Base-by-base conservation (phyloP, 2,113 vertebrate species). In the Campylomormyrus numenius region DNA sequence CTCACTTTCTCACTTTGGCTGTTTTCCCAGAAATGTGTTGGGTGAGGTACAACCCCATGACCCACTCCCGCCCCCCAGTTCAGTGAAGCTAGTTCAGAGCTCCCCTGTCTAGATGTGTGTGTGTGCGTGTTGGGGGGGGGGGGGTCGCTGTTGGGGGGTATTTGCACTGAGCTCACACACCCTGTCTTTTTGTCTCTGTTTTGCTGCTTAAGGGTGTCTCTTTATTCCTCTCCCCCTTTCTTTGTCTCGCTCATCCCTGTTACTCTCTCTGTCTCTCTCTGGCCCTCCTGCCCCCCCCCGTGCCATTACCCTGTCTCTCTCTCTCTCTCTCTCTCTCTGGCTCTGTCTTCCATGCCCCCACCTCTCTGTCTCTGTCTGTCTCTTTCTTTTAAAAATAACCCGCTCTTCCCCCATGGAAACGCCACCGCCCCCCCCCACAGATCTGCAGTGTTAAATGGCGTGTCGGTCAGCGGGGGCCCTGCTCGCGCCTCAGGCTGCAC, bases 11-110 rank as follows among this genome's bases (percentile, higher is more conserved):
- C 35, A 21, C 93, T 90, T 95, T 96, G 95, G 94, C 93, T 85
- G 88, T 84, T 45, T 88, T 93, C 94, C 94, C 94, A 94, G 93
- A 94, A 56, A 95, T 94, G 93, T 92, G 93, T 91, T 94, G 91
- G 92, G 94, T 92, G 94, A 93, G 93, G 94, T 93, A 91, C 92
- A 94, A 94, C 94, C 93, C 93, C 94, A 5, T 95, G 93, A 95
- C 94, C 94, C 93, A 90, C 88, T 50, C 48, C 70, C 46, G 21
- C 88, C 74, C 88, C 31, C 74, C 77, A 56, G 45, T 50, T 77
- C 66, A 83, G 90, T 92, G 93, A 90, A 93, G 90, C 70, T 92
- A 94, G 87, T 88, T 90, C 85, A 77, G 89, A 89, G 66, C 91
- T 93, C 94, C 89, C 93, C 90, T 89, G 88, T 93, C 91, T 66